phyloP scores from a whole-genome alignment of 2,113 vertebrate species.

The Entomyzon cyanotis region DNA sequence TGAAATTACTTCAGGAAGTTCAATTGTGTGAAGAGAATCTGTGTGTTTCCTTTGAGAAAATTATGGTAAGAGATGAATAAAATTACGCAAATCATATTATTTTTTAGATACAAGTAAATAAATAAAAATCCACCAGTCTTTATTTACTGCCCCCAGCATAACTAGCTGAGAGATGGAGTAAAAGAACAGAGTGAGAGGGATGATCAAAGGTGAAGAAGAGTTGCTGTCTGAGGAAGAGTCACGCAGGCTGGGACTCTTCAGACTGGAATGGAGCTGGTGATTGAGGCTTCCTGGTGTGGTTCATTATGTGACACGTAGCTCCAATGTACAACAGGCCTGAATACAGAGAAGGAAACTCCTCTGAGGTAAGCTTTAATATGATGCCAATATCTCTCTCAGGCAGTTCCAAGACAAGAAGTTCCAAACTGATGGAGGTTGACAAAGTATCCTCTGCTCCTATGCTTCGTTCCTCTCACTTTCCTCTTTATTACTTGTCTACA shows the following conservation, averaged over 20 bases:
- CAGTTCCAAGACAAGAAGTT: not conserved
- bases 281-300: not conserved
- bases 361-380: not conserved
- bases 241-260: not conserved
- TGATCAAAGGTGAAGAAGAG: not conserved
- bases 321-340: not conserved
- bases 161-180: not conserved
- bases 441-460: not conserved
- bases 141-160: not conserved
- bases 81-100: not conserved
- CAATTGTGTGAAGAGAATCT: not conserved
- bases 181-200: not conserved
- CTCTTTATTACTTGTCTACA: accelerated
- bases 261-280: not conserved
- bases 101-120: not conserved
- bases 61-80: not conserved
- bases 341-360: not conserved
- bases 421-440: not conserved
- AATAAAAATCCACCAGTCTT: not conserved
- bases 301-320: not conserved
- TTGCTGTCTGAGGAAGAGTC: not conserved
- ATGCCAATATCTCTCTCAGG: not conserved
- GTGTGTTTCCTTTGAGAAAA: not conserved
- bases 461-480: not conserved
- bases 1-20: not conserved